Base-by-base conservation (phyloP, 2,113 vertebrate genomes). In the Prinia subflava region DNA sequence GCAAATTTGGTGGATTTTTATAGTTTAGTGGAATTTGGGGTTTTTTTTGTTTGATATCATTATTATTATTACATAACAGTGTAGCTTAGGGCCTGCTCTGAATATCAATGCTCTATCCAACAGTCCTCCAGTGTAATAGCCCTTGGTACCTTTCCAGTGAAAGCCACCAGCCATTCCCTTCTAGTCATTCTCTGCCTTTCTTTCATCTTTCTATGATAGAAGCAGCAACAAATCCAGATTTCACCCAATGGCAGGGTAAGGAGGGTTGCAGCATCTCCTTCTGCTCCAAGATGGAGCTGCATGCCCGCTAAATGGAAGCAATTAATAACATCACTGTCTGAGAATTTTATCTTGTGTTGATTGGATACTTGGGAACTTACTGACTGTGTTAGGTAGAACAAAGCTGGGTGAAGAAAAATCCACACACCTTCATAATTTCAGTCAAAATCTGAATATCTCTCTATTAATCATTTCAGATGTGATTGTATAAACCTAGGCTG, bases 171-270 rank as follows among this genome's bases (percentile, higher is more conserved):
- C 49, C 41, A 24, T 12, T 92, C 14, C 50, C 49, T 94, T 71
- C 39, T 33, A 60, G 55, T 22, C 28, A 59, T 95, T 93, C 55
- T 83, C 60, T 91, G 49, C 17, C 84, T 96, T 50, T 68, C 42
- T 92, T 95, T 96, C n/a, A 68, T 75, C 44, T 95, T 83, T 69
- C 74, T 52, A 39, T 41, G 90, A 64, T 37, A 96, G 89, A 94
- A 95, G 15, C 22, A 86, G 57, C 28, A 63, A 39, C 16, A 84
- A 83, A 84, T 50, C 0, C 39, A 81, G 33, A 33, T 33, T 56
- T 81, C 11, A 74, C 31, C 55, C 33, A 83, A 15, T 21, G 20
- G 52, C 37, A 90, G 35, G 65, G 71, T 93, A 93, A 85, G 37
- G 57, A 63, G 13, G 20, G 5, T 23, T 83, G 44, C 41, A 57